Evolutionary conservation across 1,140 invertebrate genomes (phyloP).

Genomic region (Apolygus lucorum): DNA sequence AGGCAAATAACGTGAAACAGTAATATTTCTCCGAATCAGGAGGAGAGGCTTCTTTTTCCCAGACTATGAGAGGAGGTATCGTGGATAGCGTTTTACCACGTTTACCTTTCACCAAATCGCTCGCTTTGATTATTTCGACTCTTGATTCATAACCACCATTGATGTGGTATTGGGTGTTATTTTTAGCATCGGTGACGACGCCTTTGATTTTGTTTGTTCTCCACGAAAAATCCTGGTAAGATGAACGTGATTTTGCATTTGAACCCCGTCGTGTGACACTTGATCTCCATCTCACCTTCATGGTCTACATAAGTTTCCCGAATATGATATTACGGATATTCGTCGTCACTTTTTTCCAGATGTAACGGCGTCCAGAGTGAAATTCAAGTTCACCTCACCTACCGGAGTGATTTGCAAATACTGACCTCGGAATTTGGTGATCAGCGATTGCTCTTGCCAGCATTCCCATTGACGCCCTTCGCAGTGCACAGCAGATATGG

Average conservation of each 20-base stretch:
- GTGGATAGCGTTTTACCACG: neutral
- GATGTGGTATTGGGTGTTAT: conserved; percentile 49
- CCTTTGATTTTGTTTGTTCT: conserved; percentile 47
- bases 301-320: conserved; percentile 99
- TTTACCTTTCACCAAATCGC: neutral
- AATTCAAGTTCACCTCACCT: conserved; percentile 77
- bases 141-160: conserved; percentile 87
- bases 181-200: conserved; percentile 58
- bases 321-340: conserved; percentile 99
- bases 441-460: conserved; percentile 98
- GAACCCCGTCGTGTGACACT: conserved; percentile 75
- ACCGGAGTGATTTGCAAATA: conserved; percentile 88
- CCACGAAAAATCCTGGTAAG: conserved; percentile 77
- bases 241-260: conserved; percentile 82
- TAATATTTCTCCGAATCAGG: neutral
- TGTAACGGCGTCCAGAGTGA: conserved; percentile 68
- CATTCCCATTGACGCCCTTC: conserved; percentile 79
- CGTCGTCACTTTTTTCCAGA: conserved; percentile 95
- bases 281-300: conserved; percentile 96
- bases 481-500: conserved; percentile 85
- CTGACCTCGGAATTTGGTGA: conserved; percentile 95
- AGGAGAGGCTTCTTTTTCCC: neutral
- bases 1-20: conserved; percentile 84
- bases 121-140: conserved; percentile 68
- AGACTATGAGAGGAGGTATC: neutral